Evolutionary conservation across 2,113 vertebrate species (phyloP), one percentile per base, ranked within the genome.

Genomic region (Nansenia antarctica): DNA sequence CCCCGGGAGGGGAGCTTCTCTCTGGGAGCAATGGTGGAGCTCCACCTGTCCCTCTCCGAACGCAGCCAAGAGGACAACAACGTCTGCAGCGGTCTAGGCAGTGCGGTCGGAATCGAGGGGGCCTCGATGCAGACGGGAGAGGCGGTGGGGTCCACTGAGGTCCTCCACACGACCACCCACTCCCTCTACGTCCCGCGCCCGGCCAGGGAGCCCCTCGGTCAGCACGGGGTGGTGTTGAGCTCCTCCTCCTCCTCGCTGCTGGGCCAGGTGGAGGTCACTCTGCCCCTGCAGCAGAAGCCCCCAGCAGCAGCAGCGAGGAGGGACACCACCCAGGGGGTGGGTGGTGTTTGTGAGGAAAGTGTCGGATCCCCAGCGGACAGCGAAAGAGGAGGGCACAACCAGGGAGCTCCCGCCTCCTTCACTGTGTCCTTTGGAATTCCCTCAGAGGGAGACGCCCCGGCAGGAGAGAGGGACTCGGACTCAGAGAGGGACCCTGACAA

Each of bases 371-470:
- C 72, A 73, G 73, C 71, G 69, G 77, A 87, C n/a, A n/a, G n/a
- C 81, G 92, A 82, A 83, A 94, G 93, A 93, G 93, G 94, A 92
- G 95, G 93, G 92, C 88, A 78, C 86, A 88, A 77, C 2, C 91
- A 95, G 88, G 78, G 77, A 74, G 90, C 87, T 88, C 94, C 94
- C 90, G 91, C 93, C 90, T 90, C 95, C 92, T 95, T 94, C 87
- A 88, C 93, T 32, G 92, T 94, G 82, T 94, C 94, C 87, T 95
- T 95, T 91, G 92, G 92, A 87, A 84, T 93, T 89, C 89, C 93
- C 85, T 90, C 95, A 93, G 94, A 91, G 84, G 86, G 85, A 63
- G 77, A 8, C 1, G 32, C 74, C 53, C 49, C 59, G n/a, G 75
- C 37, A 32, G 64, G 92, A 54, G 93, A 95, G 80, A 91, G 90